Evolutionary conservation across 2,888 invertebrate species (phyloP).

Genomic region (Acleris literana): DNA sequence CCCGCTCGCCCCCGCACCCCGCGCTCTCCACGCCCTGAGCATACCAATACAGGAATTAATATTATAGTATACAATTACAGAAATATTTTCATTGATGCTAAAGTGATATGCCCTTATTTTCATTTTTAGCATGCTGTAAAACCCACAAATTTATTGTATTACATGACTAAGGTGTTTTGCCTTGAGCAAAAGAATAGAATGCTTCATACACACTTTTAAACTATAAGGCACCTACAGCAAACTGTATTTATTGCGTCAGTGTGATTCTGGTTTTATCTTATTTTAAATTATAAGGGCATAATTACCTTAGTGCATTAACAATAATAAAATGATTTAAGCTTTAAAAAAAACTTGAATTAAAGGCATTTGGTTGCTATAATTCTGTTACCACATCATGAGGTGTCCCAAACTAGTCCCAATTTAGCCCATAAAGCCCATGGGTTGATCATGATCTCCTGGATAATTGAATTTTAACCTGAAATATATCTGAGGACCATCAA

Average conservation of each 20-base stretch:
- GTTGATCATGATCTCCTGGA: slow-evolving; percentile 64
- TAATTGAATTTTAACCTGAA: slow-evolving; percentile 68
- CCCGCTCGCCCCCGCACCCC: slow-evolving; percentile 77
- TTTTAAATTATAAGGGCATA: slow-evolving; percentile 15
- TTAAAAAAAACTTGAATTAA: slow-evolving; percentile 14
- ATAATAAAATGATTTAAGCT: slow-evolving; percentile 14
- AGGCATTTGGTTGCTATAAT: slow-evolving; percentile 53
- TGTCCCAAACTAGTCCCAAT: slow-evolving; percentile 71
- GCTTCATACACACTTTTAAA: background rate
- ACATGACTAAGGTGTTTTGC: no score
- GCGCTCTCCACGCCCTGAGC: slow-evolving; percentile 80
- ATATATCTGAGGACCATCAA: slow-evolving; percentile 63
- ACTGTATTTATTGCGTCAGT: background rate
- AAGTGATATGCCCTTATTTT: slow-evolving; percentile 22
- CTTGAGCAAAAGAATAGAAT: background rate
- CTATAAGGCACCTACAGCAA: background rate
- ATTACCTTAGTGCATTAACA: slow-evolving; percentile 22
- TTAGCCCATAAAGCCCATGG: slow-evolving; percentile 69
- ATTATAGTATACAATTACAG: slow-evolving; percentile 46
- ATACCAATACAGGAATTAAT: slow-evolving; percentile 79
- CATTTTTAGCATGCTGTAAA: background rate
- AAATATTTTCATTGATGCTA: slow-evolving; percentile 4
- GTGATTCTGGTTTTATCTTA: background rate
- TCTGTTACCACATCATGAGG: slow-evolving; percentile 66
- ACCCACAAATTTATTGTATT: no score